Percentiles rank a stretch among this genome's conserved stretches.
Evolutionary conservation across 1,140 invertebrate species (phyloP).

Genomic region (Solenopsis invicta): DNA sequence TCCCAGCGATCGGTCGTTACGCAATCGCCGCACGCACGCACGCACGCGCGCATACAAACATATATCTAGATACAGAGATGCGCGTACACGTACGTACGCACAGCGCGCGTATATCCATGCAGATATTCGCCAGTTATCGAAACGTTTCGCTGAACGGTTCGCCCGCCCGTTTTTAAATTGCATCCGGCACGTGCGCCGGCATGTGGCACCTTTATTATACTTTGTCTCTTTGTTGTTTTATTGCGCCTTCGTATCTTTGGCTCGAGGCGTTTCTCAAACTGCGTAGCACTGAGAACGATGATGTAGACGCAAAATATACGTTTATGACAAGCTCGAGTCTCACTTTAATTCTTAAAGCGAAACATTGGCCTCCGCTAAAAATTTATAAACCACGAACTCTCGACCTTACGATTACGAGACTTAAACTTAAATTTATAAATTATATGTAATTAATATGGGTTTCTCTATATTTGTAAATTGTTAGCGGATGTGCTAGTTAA

Average conservation of each 20-base stretch:
- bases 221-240: slow-evolving; percentile 44
- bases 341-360: slow-evolving; percentile 3
- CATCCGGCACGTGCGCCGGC: slow-evolving; percentile 49
- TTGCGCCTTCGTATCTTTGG: background rate
- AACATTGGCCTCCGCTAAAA: slow-evolving; percentile 1
- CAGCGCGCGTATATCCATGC: slow-evolving; percentile 6
- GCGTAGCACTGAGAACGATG: background rate
- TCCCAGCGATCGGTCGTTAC: slow-evolving; percentile 75
- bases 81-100: background rate
- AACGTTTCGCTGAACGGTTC: slow-evolving; percentile 61
- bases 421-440: no score
- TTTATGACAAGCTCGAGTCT: background rate
- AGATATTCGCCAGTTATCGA: slow-evolving; percentile 57
- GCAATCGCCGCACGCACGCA: slow-evolving; percentile 55
- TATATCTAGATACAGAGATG: slow-evolving; percentile 4
- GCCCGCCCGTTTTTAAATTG: slow-evolving; percentile 57
- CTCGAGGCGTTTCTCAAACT: slow-evolving; percentile 31
- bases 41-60: slow-evolving; percentile 20
- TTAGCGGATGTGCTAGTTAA: background rate
- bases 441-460: no score
- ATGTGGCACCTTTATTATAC: slow-evolving; percentile 48
- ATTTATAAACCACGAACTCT: background rate
- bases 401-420: no score
- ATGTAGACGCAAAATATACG: background rate
- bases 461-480: background rate